Evolutionary conservation across 1,140 invertebrate genomes (phyloP).

Genomic region (Zaprionus nigranus): DNA sequence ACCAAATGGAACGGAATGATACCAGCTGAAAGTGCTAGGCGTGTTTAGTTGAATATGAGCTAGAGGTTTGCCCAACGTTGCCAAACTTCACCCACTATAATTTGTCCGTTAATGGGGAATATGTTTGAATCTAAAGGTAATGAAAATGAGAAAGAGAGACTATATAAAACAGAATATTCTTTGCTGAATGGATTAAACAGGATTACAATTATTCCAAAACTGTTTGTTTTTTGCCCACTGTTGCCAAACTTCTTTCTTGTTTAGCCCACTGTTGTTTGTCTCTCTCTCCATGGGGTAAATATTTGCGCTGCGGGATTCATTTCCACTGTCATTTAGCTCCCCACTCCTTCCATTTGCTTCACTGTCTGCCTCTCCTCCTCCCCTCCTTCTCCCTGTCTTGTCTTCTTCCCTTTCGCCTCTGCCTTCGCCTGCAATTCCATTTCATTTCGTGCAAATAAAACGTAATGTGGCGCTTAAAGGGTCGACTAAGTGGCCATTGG

Average conservation of each 20-base stretch:
- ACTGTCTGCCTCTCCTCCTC: not conserved
- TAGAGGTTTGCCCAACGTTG: not conserved
- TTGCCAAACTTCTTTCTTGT: not conserved
- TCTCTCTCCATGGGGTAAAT: conserved; percentile 5
- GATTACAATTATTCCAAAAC: too few relatives aligned
- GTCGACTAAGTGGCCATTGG: conserved; percentile 49
- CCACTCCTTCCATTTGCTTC: not conserved
- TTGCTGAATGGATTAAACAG: too few relatives aligned
- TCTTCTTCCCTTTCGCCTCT: not conserved
- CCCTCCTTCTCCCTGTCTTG: not conserved
- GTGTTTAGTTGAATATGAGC: not conserved
- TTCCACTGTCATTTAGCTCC: not conserved
- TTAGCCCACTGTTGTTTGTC: not conserved
- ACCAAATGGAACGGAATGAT: not conserved
- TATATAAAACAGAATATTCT: too few relatives aligned
- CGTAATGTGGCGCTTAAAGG: conserved; percentile 45
- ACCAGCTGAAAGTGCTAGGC: not conserved
- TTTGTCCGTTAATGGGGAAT: not conserved
- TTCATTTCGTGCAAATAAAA: conserved; percentile 46
- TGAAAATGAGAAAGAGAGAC: too few relatives aligned
- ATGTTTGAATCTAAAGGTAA: too few relatives aligned
- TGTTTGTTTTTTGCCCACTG: too few relatives aligned
- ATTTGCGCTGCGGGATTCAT: conserved; percentile 14
- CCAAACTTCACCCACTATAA: not conserved
- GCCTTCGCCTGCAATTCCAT: not conserved